Base-by-base conservation (phyloP, 2,113 vertebrate genomes). In the Hemicordylus capensis region DNA sequence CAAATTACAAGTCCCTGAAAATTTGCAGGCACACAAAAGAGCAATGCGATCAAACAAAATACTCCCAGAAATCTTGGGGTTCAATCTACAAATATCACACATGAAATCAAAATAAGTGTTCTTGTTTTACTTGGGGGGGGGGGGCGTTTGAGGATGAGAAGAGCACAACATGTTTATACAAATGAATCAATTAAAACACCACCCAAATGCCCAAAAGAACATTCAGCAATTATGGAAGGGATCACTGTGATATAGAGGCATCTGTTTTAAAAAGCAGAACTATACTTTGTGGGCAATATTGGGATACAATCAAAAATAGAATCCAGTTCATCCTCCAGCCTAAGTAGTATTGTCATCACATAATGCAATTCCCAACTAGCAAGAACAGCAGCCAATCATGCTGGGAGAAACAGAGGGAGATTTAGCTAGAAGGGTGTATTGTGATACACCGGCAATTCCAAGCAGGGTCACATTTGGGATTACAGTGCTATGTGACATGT, bases 21-120 rank as follows among this genome's bases (percentile, higher is more conserved):
- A 77, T n/a, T 66, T 6, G 2, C 3, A 37, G 20, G 67, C 20
- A 69, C 6, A 54, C 15, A 79, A 22, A n/a, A 34, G 28, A 54
- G 5, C 51, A 11, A 1, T 81, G 19, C 28, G 59, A 20, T 69
- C 84, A 87, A 81, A 87, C 87, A 76, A 42, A 89, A 1, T 0
- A 39, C 51, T 83, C 37, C 66, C 83, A 91, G 89, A 83, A 64
- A 90, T 90, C 77, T 93, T 64, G 34, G 80, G 46, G 56, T 24
- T 76, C 88, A 86, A 84, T 78, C 14, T 69, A 70, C 4, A 73
- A 76, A 85, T 2, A 26, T 22, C 56, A 85, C 86, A 42, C 22
- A 12, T 72, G 26, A 14, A 82, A 70, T 19, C 26, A 59, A 72
- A n/a, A 81, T 48, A 34, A 20, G 20, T 80, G 8, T 39, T 28